Evolutionary conservation across 2,888 invertebrate genomes (phyloP).

Genomic region (Lycaena phlaeas): DNA sequence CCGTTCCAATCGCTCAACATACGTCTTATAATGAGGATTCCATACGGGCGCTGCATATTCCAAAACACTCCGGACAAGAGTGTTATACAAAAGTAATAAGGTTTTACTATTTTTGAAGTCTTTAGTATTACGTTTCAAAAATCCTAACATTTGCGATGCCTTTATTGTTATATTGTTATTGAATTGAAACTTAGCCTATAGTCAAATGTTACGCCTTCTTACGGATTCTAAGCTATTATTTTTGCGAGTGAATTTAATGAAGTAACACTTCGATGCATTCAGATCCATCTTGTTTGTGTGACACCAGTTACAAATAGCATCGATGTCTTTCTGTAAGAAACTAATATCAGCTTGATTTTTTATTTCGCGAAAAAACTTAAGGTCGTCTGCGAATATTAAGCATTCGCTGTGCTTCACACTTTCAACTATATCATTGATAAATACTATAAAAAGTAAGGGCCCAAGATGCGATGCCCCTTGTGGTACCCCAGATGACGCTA

Average conservation of each 20-base stretch:
- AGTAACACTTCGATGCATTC: neutral
- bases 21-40: neutral
- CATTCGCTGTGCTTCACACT: neutral
- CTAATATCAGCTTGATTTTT: neutral
- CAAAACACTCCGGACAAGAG: neutral
- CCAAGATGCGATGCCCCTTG: constrained; percentile 1
- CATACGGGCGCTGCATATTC: constrained; percentile 1
- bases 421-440: no score
- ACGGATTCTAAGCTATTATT: neutral
- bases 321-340: neutral
- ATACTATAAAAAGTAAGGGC: neutral
- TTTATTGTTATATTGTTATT: neutral
- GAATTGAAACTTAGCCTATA: neutral
- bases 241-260: neutral
- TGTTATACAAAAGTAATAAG: neutral
- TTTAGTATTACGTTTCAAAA: neutral
- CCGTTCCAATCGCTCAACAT: neutral
- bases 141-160: neutral
- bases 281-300: neutral
- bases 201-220: neutral
- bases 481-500: neutral
- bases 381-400: neutral
- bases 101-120: no score
- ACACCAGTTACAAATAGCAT: neutral
- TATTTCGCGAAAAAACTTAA: neutral